Percentiles rank a stretch among this genome's conserved stretches.
Conservation (phyloP, 2,888 invertebrate genomes). For the Eupithecia inturbata region DNA sequence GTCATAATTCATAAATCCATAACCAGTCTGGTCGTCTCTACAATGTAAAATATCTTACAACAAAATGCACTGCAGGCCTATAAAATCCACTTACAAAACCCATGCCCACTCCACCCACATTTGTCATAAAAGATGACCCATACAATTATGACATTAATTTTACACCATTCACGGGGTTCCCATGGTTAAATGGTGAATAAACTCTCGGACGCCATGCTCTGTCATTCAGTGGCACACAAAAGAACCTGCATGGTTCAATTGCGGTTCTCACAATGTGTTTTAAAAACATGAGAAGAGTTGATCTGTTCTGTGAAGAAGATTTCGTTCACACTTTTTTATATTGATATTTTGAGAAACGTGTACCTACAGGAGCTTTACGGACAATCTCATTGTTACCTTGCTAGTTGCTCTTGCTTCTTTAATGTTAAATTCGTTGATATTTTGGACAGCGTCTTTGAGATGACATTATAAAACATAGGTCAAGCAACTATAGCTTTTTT, state of each 20-base stretch:
- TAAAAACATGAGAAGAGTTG: conserved; percentile 26
- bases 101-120: conserved; percentile 8
- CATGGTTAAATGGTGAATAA: conserved; percentile 49
- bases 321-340: not conserved
- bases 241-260: conserved; percentile 29
- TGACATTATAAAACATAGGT: conserved; percentile 2
- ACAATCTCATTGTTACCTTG: not conserved
- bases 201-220: conserved; percentile 54
- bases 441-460: not conserved
- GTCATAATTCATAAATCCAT: not conserved
- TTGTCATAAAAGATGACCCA: conserved; percentile 24
- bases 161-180: conserved; percentile 49
- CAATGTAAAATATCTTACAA: not conserved
- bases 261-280: conserved; percentile 37
- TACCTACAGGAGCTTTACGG: not conserved
- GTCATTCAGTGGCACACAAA: conserved; percentile 32
- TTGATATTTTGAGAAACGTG: not conserved
- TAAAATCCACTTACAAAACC: conserved; percentile 14
- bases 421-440: not conserved
- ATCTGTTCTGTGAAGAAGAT: not conserved
- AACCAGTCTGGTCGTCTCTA: not conserved
- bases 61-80: not conserved
- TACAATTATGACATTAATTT: conserved; percentile 32
- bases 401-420: not conserved
- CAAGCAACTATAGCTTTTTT: conserved; percentile 2